Evolutionary conservation across 2,888 invertebrate species (phyloP).

Genomic region (Himalopsyche anomala): DNA sequence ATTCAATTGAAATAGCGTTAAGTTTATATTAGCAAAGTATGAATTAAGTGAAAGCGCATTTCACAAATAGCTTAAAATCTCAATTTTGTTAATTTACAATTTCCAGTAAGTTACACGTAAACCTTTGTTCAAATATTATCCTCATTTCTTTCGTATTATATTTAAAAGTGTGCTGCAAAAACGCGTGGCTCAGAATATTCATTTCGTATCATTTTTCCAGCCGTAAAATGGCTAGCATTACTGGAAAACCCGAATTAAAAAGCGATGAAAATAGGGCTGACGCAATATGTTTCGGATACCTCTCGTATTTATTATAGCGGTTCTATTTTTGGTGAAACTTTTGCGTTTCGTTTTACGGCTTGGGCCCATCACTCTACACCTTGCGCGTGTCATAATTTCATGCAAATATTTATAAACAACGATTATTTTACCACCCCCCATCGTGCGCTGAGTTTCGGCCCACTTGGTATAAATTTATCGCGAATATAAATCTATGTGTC

Average conservation of each 20-base stretch:
- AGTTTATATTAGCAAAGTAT: too few relatives aligned
- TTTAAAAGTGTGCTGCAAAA: neutral
- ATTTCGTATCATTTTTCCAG: neutral
- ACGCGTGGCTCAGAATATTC: neutral
- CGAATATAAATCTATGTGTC: constrained; percentile 65
- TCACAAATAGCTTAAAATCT: too few relatives aligned
- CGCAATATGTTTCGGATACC: constrained; percentile 50
- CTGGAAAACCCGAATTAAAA: constrained; percentile 42
- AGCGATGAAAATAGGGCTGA: constrained; percentile 51
- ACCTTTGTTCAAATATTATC: too few relatives aligned
- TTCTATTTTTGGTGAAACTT: constrained; percentile 51
- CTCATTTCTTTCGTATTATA: too few relatives aligned
- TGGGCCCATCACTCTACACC: constrained; percentile 60
- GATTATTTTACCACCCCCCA: constrained; percentile 58
- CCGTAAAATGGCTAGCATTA: neutral
- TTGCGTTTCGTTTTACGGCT: neutral
- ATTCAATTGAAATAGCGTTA: too few relatives aligned
- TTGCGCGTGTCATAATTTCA: constrained; percentile 62
- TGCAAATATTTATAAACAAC: constrained; percentile 59
- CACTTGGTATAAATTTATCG: constrained; percentile 62
- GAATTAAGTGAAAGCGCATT: too few relatives aligned
- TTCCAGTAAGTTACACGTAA: too few relatives aligned
- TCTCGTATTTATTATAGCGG: constrained; percentile 43
- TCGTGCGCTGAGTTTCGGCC: constrained; percentile 49
- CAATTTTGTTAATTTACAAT: too few relatives aligned